Evolutionary conservation across 1,140 invertebrate genomes (phyloP), one percentile per base, ranked within the genome.

Genomic region (Listronotus oregonensis): DNA sequence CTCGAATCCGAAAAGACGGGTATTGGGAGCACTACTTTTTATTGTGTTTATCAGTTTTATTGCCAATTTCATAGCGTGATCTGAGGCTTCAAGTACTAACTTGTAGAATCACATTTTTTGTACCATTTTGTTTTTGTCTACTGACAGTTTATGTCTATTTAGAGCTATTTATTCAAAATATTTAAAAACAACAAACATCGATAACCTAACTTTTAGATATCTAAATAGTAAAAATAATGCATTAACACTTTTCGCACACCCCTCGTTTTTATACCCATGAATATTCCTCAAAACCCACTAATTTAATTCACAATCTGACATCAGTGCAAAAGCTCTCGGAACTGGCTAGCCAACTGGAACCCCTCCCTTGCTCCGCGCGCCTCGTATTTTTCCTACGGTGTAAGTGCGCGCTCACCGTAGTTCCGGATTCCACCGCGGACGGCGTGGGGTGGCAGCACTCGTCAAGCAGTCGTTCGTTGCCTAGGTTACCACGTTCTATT

Each of bases 361-460:
- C 27, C 10, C 4, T 18, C 17, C 17, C n/a, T 5, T 10, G 9
- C 40, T n/a, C 11, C 40, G 10, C 31, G 39, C 31, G 39, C 10
- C 21, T 31, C 32, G 11, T 46, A 31, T 32, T 18, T 32, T 46
- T 15, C 43, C 31, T 8, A 8, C 51, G 10, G 39, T n/a, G 39
- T 42, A 17, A 42, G 54, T 39, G 50, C 37, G 34, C 40, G 66
- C 34, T 39, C 14, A 18, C 12, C 44, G 21, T 64, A 64, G 67
- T 73, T 70, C 59, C 54, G 65, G 64, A 73, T 75, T 72, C 71
- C 73, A 47, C 65, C 73, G 61, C 49, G 40, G 52, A 54, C 57
- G 54, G 66, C 66, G 54, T 62, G 54, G 56, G 59, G 62, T 66
- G 68, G 73, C 73, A 68, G 64, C 73, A 75, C 71, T 31, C 17